Conservation (phyloP, 1,140 invertebrate genomes). For the Megalopta genalis region DNA sequence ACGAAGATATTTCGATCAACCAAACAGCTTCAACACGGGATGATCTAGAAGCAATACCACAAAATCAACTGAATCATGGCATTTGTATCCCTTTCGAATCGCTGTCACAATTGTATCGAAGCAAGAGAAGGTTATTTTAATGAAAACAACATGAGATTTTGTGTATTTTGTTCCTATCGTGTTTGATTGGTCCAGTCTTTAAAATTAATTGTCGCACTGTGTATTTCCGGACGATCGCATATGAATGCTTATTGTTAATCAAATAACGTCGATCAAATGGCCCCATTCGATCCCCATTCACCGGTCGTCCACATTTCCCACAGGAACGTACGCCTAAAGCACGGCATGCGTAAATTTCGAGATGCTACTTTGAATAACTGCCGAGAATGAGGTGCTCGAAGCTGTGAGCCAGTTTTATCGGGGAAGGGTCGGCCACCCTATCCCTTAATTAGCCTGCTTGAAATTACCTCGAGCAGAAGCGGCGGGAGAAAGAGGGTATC, state of each 20-base stretch:
- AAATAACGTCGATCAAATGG: not conserved
- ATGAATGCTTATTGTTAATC: not conserved
- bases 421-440: not conserved
- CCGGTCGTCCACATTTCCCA: not conserved
- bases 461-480: slow-evolving; percentile 26
- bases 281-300: not conserved
- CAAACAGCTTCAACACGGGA: too few species aligned
- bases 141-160: too few species aligned
- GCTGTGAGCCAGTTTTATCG: not conserved
- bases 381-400: not conserved
- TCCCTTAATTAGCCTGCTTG: slow-evolving; percentile 22
- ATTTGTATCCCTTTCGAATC: too few species aligned
- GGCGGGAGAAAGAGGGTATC: not conserved
- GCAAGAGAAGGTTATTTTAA: too few species aligned
- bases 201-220: too few species aligned
- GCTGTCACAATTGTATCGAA: too few species aligned
- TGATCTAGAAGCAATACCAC: too few species aligned
- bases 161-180: too few species aligned
- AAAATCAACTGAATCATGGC: too few species aligned
- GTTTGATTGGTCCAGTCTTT: too few species aligned
- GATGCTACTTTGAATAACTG: not conserved
- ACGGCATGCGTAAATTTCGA: not conserved
- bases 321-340: not conserved
- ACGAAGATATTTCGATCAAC: too few species aligned
- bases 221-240: too few species aligned